Conservation (phyloP, 2,888 invertebrate genomes). For the Balanococcus diminutus region DNA sequence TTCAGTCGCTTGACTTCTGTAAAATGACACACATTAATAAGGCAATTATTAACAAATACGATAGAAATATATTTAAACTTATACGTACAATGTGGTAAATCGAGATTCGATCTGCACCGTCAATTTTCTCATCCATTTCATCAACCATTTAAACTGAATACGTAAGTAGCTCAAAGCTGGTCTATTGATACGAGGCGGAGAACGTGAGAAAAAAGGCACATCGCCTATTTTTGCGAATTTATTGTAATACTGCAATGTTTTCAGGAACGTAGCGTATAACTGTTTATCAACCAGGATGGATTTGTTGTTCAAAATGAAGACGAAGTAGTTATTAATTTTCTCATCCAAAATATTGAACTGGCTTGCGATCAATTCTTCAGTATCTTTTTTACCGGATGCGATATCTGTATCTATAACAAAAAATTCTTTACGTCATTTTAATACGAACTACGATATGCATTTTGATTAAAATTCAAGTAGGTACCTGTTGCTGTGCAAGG, state of each 20-base stretch:
- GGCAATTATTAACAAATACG: neutral
- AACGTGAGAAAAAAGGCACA: slow-evolving; percentile 41
- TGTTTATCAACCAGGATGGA: neutral
- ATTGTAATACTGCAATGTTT: slow-evolving; percentile 31
- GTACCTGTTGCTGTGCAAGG: slow-evolving; percentile 35
- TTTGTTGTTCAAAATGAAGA: neutral
- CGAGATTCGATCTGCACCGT: neutral
- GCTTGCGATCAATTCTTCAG: slow-evolving; percentile 15
- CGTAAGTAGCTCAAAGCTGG: slow-evolving; percentile 16
- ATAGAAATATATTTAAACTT: neutral
- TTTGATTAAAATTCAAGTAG: neutral
- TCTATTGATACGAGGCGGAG: neutral
- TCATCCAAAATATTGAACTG: neutral
- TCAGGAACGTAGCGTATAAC: slow-evolving; percentile 20
- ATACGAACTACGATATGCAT: neutral
- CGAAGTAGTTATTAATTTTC: neutral
- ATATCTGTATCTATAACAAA: slow-evolving; percentile 30
- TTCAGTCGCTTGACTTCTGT: slow-evolving; percentile 3
- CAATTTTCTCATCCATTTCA: slow-evolving; percentile 14
- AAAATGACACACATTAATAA: neutral
- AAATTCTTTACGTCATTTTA: neutral
- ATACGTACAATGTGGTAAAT: neutral
- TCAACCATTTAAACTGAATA: slow-evolving; percentile 34
- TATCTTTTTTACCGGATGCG: neutral
- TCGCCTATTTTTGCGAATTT: slow-evolving; percentile 1